These are phyloP conservation scores for Ceuthmochares aereus DNA, from an alignment of 2,113 vertebrate genomes.

Conservation along the genomic window DNA sequence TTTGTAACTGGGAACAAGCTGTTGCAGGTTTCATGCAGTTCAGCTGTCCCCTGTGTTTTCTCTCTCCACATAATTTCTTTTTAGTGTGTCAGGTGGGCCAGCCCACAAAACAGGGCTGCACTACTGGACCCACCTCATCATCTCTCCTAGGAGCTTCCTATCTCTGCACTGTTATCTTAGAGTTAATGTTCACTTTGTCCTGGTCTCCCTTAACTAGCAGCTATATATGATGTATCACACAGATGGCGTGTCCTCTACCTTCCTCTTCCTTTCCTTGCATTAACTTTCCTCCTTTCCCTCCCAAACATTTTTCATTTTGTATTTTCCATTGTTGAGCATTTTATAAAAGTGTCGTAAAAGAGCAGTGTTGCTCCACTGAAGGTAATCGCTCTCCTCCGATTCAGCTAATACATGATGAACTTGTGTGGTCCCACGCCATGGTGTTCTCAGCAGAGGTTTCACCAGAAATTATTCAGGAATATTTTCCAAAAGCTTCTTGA, in stretches of 20 bases:
- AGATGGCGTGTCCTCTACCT: background rate
- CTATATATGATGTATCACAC: background rate
- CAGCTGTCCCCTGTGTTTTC: background rate
- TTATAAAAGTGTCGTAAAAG: background rate
- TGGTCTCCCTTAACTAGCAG: background rate
- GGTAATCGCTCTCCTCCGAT: background rate
- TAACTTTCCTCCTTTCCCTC: background rate
- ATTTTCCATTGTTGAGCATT: background rate
- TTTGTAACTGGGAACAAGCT: background rate
- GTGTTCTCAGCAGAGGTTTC: background rate
- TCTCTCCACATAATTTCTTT: background rate
- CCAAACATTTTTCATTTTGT: background rate
- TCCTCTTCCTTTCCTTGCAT: background rate
- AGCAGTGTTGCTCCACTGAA: background rate
- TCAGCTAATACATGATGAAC: background rate
- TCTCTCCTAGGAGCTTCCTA: background rate
- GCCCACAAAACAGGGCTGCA: background rate
- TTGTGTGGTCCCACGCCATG: background rate
- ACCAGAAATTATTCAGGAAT: background rate
- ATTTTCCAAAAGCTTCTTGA: background rate
- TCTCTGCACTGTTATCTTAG: background rate
- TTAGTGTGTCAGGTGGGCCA: background rate
- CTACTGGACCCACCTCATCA: background rate
- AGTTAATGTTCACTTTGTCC: background rate
- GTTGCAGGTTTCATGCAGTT: background rate